phyloP scores from a whole-genome alignment of 2,113 vertebrate species.

The Danio rerio region GRCz12tu NC_133177.1:9524501-9525000 shows the following conservation, averaged over 20 bases:
- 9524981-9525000: too few relatives aligned
- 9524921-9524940: too few relatives aligned
- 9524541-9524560: background rate
- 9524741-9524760: background rate
- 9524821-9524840: too few relatives aligned
- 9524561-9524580: constrained; percentile 16
- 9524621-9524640: constrained; percentile 55
- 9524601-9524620: constrained; percentile 51
- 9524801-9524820: too few relatives aligned
- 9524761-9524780: background rate
- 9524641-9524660: constrained; percentile 41
- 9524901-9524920: too few relatives aligned
- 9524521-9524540: background rate
- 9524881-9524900: too few relatives aligned
- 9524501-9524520: background rate
- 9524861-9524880: too few relatives aligned
- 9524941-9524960: too few relatives aligned
- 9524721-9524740: constrained; percentile 59
- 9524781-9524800: too few relatives aligned
- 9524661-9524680: background rate
- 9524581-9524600: constrained; percentile 38
- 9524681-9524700: background rate
- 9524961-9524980: too few relatives aligned
- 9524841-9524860: too few relatives aligned
- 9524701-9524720: background rate